Evolutionary conservation across 2,797 vertebrate species (phyloP), one percentile per base, ranked within the genome.

Genomic region (Clarias laeviceps): DNA sequence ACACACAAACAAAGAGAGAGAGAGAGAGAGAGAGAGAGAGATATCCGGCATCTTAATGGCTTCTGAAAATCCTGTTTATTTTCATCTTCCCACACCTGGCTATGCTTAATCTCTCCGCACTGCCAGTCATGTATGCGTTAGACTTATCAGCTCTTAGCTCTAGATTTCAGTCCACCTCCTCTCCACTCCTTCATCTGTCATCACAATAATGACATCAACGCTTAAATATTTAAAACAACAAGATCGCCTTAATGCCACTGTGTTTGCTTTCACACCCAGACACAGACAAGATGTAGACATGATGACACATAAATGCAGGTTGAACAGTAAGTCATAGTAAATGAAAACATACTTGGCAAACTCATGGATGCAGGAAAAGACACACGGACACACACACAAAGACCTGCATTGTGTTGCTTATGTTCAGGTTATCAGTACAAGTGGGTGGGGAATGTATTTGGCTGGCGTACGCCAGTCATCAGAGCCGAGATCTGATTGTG

Each of bases 401-500:
- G 93, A 91, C 77, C 1, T 34, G 90, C 81, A 92, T 95, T 95
- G 94, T 95, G 87, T 92, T 92, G 90, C 87, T 86, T 84, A 82
- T 87, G 45, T 90, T 92, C 89, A 94, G 93, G 91, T 94, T 94
- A 95, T 94, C 93, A 90, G 84, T 89, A 56, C 29, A 7, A 62
- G 91, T 91, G 89, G 90, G 89, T 87, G 90, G 86, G 89, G 87
- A 80, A 86, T 64, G 89, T 87, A 88, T 92, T 90, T 93, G 90
- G 92, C 92, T 89, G 87, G 34, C 62, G 79, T 56, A 64, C 17
- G 14, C 82, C 83, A 93, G 82, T 90, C 92, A 92, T 91, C 87
- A 88, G 83, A 69, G 92, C 91, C 90, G 89, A 88, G 92, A 95
- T 94, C 93, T 94, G 92, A 95, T 95, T 90, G 87, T 93, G 27